These are phyloP conservation scores for Hiodon tergisus DNA, from an alignment of 2,113 vertebrate species.

Conservation along the genomic window DNA sequence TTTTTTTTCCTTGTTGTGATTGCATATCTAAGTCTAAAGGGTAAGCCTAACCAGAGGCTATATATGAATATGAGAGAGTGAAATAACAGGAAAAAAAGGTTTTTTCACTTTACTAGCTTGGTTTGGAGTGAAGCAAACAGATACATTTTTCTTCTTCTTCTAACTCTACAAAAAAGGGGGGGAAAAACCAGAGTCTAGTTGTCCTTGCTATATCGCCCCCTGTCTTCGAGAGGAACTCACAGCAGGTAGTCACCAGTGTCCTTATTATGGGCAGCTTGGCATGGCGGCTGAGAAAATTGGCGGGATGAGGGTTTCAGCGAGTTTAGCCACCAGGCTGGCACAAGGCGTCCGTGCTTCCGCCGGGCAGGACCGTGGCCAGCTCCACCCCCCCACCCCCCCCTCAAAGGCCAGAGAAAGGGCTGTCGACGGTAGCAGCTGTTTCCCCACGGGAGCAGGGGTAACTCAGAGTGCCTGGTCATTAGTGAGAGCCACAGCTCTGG, in stretches of 20 bases:
- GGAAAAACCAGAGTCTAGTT: neutral
- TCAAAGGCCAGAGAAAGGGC: slow-evolving; percentile 54
- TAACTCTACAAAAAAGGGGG: neutral
- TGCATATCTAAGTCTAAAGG: slow-evolving; percentile 52
- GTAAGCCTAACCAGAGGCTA: slow-evolving; percentile 56
- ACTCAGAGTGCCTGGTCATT: slow-evolving; percentile 62
- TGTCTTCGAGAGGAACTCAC: slow-evolving; percentile 44
- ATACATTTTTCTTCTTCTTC: slow-evolving; percentile 3
- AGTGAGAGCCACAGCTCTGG: slow-evolving; percentile 54
- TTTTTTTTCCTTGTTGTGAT: slow-evolving; percentile 31
- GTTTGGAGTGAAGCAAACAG: slow-evolving; percentile 44
- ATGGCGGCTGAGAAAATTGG: slow-evolving; percentile 61
- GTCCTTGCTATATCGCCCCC: slow-evolving; percentile 24
- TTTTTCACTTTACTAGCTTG: slow-evolving; percentile 58
- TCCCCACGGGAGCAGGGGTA: slow-evolving; percentile 47
- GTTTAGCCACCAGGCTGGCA: slow-evolving; percentile 66
- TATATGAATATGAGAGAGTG: slow-evolving; percentile 43
- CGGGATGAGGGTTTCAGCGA: slow-evolving; percentile 55
- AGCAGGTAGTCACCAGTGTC: slow-evolving; percentile 52
- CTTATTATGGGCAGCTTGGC: slow-evolving; percentile 61
- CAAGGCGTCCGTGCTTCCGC: slow-evolving; percentile 44
- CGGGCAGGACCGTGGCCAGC: slow-evolving; percentile 50
- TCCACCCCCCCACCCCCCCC: slow-evolving; percentile 22
- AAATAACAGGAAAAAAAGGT: slow-evolving; percentile 46
- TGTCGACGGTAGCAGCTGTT: slow-evolving; percentile 60